Base-by-base conservation (phyloP, 2,888 invertebrate species). In the Oeneis ivallda region DNA sequence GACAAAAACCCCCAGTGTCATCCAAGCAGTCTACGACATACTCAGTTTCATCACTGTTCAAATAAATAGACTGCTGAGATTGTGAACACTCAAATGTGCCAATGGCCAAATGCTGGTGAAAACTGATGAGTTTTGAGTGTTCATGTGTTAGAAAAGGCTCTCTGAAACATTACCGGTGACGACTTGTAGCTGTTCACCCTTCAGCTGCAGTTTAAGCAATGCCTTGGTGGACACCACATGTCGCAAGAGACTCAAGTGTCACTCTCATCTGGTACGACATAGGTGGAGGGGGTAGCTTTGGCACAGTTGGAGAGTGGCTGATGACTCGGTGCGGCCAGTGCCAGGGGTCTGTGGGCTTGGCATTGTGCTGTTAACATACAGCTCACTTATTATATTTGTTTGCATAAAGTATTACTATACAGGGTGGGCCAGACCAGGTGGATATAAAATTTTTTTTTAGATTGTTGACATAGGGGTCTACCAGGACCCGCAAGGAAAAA, bases 271-370 rank as follows among this genome's bases (percentile, higher is more conserved):
- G 77, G 69, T 72, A 77, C 72, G 74, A 85, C 83, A 78, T 76
- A 72, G 68, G 77, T 70, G 65, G 71, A 59, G 67, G 77, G 75
- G 71, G 65, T 60, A 75, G 79, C 75, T 69, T 72, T 66, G 76
- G 83, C 79, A 62, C 88, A 83, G 77, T 86, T 81, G 83, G 81
- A 87, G 85, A 77, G 80, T 77, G 85, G 73, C 84, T 79, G 75
- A 79, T 74, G 85, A 86, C 86, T 87, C 77, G 74, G 68, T 66
- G 72, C 72, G 75, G 86, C 84, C 84, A 82, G 83, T 76, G 77
- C 80, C 81, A 75, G 80, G 79, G 78, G 78, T 76, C 74, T 72
- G 72, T 75, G 74, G 74, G 79, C 78, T 78, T 83, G 75, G 76
- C 81, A 75, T 72, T 68, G 73, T 72, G 81, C 89, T 89, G 86